Evolutionary conservation across 2,797 vertebrate genomes (phyloP).

Genomic region (Brachyrhaphis roseni): DNA sequence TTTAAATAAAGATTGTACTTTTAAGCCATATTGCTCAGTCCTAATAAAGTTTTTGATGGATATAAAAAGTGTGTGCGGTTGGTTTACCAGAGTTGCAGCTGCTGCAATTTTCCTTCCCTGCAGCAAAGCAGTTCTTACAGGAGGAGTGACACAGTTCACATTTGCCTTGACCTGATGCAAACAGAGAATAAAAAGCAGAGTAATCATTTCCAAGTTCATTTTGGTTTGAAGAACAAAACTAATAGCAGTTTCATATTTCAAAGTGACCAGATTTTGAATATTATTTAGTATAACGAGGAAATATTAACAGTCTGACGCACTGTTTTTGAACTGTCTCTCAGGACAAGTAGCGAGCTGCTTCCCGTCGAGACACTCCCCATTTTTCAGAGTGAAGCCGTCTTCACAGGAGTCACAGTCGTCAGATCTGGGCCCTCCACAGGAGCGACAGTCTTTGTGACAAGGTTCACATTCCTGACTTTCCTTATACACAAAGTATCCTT

Average conservation of each 20-base stretch:
- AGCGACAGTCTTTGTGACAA: slow-evolving; percentile 84
- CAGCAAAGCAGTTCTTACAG: slow-evolving; percentile 85
- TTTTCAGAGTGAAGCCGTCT: slow-evolving; percentile 51
- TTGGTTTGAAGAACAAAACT: not conserved
- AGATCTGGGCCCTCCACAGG: slow-evolving; percentile 79
- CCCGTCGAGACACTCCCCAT: slow-evolving; percentile 73
- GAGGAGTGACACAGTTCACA: slow-evolving; percentile 77
- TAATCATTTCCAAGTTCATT: not conserved
- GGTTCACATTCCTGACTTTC: slow-evolving; percentile 81
- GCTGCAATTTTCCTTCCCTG: slow-evolving; percentile 71
- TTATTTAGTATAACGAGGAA: not conserved
- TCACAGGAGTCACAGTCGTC: slow-evolving; percentile 85
- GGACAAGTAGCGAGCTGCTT: slow-evolving; percentile 33
- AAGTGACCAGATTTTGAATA: not conserved
- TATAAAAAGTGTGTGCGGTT: not conserved
- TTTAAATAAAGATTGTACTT: too few species aligned
- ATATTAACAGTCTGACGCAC: slow-evolving; percentile 50
- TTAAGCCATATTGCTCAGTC: too few species aligned
- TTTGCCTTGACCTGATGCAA: slow-evolving; percentile 60
- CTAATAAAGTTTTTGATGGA: not conserved
- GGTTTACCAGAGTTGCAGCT: slow-evolving; percentile 78
- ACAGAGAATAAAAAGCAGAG: slow-evolving; percentile 10
- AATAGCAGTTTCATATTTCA: not conserved
- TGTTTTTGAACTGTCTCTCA: slow-evolving; percentile 57
- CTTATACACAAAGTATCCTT: slow-evolving; percentile 83